Evolutionary conservation across 2,888 invertebrate species (phyloP), one percentile per base, ranked within the genome.

Genomic region (Cotesia congregata): DNA sequence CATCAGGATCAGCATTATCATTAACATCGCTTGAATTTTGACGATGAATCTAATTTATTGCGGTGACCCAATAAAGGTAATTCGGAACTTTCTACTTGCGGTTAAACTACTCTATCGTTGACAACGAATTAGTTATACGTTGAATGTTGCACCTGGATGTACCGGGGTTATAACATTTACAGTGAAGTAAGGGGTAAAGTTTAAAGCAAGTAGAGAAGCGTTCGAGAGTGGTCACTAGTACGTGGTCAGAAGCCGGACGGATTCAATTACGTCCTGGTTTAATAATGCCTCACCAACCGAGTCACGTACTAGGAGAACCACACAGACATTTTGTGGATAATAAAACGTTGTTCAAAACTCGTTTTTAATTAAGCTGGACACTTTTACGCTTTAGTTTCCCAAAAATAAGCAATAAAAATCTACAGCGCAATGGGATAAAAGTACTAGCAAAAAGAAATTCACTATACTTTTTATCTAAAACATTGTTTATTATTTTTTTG

Each of bases 261-360:
- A 85, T 85, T 85, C 85, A 83, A 85, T 84, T 85, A 85, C 83
- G 80, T 72, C 71, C 75, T 78, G 78, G 83, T 83, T 85, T 84
- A 85, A 85, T 85, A 84, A 85, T 85, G 82, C 82, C 80, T 76
- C 79, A 73, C 76, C 72, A 82, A 79, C 81, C 82, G 80, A 83
- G 84, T 83, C 83, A 82, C 84, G 83, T 80, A 79, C 74, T 80
- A 80, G 20, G 76, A 77, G 77, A 67, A 39, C 69, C 69, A 75
- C 68, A 67, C 78, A 77, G 73, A 77, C 78, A 78, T 79, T 81
- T 59, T 75, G 77, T 75, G 78, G 79, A 80, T 79, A 79, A 81
- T 81, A 81, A 81, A 78, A 79, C 77, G 76, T 62, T 73, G 76
- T 79, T 75, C 73, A 75, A 76, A 84, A 82, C 81, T 80, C 81